Evolutionary conservation across 2,888 invertebrate genomes (phyloP).

Genomic region (Nomada ruficornis): DNA sequence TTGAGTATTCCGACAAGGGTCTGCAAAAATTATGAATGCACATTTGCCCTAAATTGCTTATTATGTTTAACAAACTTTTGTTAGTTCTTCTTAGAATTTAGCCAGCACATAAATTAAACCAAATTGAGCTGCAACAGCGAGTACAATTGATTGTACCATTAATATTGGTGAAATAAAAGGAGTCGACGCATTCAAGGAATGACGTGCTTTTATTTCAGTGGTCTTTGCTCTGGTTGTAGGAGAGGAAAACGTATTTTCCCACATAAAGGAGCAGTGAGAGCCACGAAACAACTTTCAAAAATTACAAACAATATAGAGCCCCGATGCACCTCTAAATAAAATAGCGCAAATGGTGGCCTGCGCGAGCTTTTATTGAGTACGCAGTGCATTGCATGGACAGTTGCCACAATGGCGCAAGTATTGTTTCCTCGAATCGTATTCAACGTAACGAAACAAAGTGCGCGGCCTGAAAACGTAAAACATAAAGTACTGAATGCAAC

Average conservation of each 20-base stretch:
- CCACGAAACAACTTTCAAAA: neutral
- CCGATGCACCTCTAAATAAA: conserved; percentile 8
- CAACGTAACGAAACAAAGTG: conserved; percentile 29
- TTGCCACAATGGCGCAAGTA: neutral
- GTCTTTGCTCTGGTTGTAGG: neutral
- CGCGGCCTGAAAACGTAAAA: neutral
- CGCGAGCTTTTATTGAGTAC: conserved; percentile 17
- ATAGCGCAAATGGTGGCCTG: neutral
- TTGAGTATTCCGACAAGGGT: too few species aligned
- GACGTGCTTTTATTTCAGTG: neutral
- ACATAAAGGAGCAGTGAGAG: neutral
- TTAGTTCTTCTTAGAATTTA: too few species aligned
- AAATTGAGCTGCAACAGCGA: too few species aligned
- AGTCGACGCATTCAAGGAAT: neutral
- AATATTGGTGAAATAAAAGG: neutral
- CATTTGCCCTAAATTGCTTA: too few species aligned
- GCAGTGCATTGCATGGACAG: neutral
- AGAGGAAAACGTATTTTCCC: neutral
- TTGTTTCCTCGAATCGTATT: conserved; percentile 13
- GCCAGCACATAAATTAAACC: too few species aligned
- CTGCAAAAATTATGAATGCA: too few species aligned
- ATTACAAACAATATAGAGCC: conserved; percentile 9
- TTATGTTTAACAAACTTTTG: too few species aligned
- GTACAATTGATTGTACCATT: too few species aligned
- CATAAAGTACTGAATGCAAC: too few species aligned